Evolutionary conservation across 2,113 vertebrate species (phyloP).

Genomic region (Deroptyus accipitrinus): DNA sequence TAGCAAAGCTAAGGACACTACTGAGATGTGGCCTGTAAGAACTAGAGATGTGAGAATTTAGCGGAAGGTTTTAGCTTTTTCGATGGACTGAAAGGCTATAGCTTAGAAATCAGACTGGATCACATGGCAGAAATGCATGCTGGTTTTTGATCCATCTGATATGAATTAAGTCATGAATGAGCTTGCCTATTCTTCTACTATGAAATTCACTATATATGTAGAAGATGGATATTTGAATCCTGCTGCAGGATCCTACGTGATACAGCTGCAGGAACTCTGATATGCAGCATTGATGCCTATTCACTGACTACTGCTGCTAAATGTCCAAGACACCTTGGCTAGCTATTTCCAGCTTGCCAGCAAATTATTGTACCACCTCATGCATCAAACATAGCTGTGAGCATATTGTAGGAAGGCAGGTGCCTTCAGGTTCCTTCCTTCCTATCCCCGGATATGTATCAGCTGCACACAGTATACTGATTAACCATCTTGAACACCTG

Average conservation of each 20-base stretch:
- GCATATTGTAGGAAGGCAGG: not conserved
- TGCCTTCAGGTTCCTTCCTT: constrained; percentile 34
- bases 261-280: not conserved
- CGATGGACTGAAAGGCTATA: not conserved
- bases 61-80: not conserved
- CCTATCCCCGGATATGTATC: constrained; percentile 19
- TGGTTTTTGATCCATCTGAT: not conserved
- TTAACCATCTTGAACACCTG: constrained; percentile 10
- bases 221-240: not conserved
- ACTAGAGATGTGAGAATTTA: not conserved
- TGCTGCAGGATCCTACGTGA: not conserved
- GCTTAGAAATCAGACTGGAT: not conserved
- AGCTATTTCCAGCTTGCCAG: not conserved
- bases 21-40: not conserved
- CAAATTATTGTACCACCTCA: not conserved
- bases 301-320: not conserved
- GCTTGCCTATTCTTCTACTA: not conserved
- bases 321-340: not conserved
- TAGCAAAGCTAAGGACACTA: not conserved
- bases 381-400: not conserved
- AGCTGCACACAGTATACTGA: not conserved
- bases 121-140: not conserved
- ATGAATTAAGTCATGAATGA: not conserved
- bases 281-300: not conserved
- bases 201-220: not conserved